These are phyloP conservation scores for Scleropages formosus DNA, from an alignment of 2,797 vertebrate genomes.

Conservation along the genomic window DNA sequence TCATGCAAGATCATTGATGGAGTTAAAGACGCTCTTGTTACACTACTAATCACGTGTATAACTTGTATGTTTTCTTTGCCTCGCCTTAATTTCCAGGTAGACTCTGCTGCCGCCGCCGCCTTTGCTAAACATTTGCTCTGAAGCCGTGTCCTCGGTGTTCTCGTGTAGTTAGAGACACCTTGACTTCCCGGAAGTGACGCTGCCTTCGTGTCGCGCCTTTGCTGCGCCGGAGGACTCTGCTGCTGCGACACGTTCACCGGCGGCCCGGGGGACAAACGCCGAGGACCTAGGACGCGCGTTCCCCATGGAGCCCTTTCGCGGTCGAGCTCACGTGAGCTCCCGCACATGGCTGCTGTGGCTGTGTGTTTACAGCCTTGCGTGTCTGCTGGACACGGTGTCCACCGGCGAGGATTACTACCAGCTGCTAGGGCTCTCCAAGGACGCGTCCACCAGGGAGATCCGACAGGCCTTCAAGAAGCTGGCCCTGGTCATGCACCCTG, in stretches of 20 bases:
- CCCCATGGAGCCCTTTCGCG: constrained; percentile 41
- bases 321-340: constrained; percentile 25
- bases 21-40: too few species aligned
- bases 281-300: constrained; percentile 27
- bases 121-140: too few species aligned
- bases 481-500: constrained; percentile 92
- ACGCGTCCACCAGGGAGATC: constrained; percentile 87
- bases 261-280: constrained; percentile 1
- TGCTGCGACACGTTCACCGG: background rate
- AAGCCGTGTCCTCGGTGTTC: too few species aligned
- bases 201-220: too few species aligned
- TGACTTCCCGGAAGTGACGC: too few species aligned
- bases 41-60: too few species aligned
- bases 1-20: too few species aligned
- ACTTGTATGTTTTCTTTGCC: too few species aligned
- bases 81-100: too few species aligned
- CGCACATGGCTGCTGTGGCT: constrained; percentile 49
- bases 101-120: too few species aligned
- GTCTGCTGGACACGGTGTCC: constrained; percentile 58
- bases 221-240: background rate
- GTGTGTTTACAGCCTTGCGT: constrained; percentile 54
- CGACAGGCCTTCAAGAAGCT: constrained; percentile 93
- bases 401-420: constrained; percentile 83
- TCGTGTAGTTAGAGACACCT: too few species aligned
- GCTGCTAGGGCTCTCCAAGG: constrained; percentile 82